Evolutionary conservation across 2,888 invertebrate species (phyloP), one percentile per base, ranked within the genome.

Genomic region (Dichetophora obliterata): DNA sequence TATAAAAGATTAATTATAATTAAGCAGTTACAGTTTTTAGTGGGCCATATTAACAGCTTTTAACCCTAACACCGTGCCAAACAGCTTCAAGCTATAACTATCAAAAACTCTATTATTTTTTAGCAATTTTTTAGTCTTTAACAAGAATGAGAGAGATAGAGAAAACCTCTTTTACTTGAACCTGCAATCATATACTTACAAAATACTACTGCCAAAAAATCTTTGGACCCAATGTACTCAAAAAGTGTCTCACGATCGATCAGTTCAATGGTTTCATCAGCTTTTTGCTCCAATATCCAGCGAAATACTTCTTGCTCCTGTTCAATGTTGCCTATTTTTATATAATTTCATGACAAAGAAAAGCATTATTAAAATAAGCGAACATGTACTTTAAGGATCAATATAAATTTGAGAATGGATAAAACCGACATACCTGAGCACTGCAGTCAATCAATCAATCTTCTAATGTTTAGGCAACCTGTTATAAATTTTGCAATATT

Each of bases 201-300:
- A 89, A 97, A 97, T 79, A 96, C 91, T 75, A 97, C 96, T 65
- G 96, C 97, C 85, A 97, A 91, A 90, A 97, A 97, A 89, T 97
- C 97, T 89, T 96, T 96, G 48, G 94, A 94, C 85, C 94, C 95
- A 83, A 97, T 96, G 89, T 95, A 95, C 85, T 95, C 94, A 87
- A 93, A 93, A 59, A 97, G 91, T 84, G 93, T 92, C 70, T 96
- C 95, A 84, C 97, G 92, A 85, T 95, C 93, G 80, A 97, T 95
- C 88, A 96, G 95, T 88, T 96, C 96, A 82, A 97, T 96, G 86
- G 96, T 96, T 88, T 95, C 95, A 87, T 97, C 97, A 88, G 95
- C 94, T 87, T 96, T 96, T 88, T 97, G 97, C 88, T 94, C 94
- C 77, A 95, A 92, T 92, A 97, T 95, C 97, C 97, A 97, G 83